These are phyloP conservation scores for Troides oblongomaculatus DNA, from an alignment of 2,888 invertebrate species.

Conservation along the genomic window DNA sequence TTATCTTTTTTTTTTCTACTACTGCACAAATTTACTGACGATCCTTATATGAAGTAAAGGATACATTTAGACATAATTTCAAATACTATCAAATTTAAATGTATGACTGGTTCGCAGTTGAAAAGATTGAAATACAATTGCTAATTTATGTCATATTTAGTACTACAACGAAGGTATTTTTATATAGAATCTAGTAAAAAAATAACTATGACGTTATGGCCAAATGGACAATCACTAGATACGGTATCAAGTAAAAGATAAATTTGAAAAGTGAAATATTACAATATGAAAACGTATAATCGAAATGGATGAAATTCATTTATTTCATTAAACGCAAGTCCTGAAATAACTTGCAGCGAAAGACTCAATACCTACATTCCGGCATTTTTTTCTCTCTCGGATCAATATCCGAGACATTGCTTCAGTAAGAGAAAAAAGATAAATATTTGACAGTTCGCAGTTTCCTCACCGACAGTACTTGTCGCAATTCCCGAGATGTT, in stretches of 20 bases:
- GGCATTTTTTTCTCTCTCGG: constrained; percentile 45
- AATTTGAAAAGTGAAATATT: background rate
- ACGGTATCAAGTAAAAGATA: background rate
- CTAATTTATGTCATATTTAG: too few species aligned
- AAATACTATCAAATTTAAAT: too few species aligned
- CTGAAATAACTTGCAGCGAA: constrained; percentile 51
- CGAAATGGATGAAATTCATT: constrained; percentile 39
- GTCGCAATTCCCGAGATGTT: constrained; percentile 42
- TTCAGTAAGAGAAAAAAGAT: constrained; percentile 50
- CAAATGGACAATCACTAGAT: background rate
- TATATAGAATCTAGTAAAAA: too few species aligned
- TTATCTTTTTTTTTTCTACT: background rate
- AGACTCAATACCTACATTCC: constrained; percentile 58
- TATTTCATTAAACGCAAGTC: constrained; percentile 53
- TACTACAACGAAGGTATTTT: too few species aligned
- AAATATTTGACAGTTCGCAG: constrained; percentile 62
- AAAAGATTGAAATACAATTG: too few species aligned
- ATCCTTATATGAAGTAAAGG: background rate
- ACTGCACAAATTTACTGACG: background rate
- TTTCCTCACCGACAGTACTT: constrained; percentile 48
- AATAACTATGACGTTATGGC: background rate
- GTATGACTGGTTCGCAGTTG: too few species aligned
- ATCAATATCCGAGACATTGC: constrained; percentile 63
- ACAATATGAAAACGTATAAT: background rate
- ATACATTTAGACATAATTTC: background rate